These are phyloP conservation scores for Mormyrops boulengeri DNA, from an alignment of 2,797 vertebrate genomes.

Conservation along the genomic window DNA sequence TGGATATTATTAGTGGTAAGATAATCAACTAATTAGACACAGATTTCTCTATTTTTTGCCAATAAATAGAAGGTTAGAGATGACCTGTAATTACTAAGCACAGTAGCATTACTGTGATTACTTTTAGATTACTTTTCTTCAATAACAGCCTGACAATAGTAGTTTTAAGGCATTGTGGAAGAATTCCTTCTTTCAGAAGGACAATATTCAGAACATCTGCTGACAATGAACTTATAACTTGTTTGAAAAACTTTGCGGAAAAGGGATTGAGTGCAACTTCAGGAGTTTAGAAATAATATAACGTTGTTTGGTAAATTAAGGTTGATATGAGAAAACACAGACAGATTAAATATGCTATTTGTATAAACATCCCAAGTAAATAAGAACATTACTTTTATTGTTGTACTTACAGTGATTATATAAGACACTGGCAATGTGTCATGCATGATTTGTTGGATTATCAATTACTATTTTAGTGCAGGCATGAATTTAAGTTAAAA, in stretches of 20 bases:
- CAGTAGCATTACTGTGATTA: too few relatives aligned
- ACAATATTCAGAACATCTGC: neutral
- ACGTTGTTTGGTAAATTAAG: neutral
- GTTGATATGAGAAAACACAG: neutral
- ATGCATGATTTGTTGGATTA: neutral
- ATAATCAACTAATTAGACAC: neutral
- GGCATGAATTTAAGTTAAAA: neutral
- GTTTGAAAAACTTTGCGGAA: neutral
- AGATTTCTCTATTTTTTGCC: neutral
- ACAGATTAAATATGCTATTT: neutral
- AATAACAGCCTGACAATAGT: neutral
- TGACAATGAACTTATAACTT: neutral
- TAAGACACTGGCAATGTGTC: neutral
- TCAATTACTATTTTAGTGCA: neutral
- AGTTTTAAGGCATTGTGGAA: neutral
- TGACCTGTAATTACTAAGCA: neutral
- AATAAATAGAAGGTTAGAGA: neutral
- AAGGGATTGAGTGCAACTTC: neutral
- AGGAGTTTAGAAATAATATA: neutral
- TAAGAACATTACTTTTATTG: neutral
- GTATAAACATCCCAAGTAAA: neutral
- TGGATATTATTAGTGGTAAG: neutral
- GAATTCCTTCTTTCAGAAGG: neutral
- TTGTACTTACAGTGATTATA: neutral
- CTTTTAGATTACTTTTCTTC: neutral